These are phyloP conservation scores for Chiloscyllium plagiosum DNA, from an alignment of 2,113 vertebrate genomes.

Conservation along the genomic window DNA sequence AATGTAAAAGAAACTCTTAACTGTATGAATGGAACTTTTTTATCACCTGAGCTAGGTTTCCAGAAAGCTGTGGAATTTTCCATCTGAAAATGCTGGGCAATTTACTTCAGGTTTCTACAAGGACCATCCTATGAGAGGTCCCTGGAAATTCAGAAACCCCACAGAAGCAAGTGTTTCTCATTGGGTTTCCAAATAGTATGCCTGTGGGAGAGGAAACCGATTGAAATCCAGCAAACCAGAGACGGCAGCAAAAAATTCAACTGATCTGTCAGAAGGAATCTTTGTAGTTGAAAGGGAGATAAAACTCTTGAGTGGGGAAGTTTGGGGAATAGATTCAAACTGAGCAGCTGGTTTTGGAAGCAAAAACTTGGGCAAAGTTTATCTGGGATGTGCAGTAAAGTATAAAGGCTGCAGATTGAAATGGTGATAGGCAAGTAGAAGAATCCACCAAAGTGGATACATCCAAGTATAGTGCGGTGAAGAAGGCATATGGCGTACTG, in stretches of 20 bases:
- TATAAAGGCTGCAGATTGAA: neutral
- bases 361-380: neutral
- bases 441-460: neutral
- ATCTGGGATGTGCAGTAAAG: neutral
- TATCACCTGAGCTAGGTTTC: neutral
- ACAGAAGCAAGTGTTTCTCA: neutral
- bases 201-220: neutral
- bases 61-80: neutral
- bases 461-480: neutral
- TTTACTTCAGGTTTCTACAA: too few relatives aligned
- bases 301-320: neutral
- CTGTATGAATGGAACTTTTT: neutral
- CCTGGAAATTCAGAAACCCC: neutral
- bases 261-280: neutral
- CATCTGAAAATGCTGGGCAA: neutral
- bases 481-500: too few relatives aligned
- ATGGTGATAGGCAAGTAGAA: neutral
- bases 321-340: neutral
- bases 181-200: neutral
- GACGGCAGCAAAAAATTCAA: neutral
- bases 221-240: neutral
- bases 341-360: neutral
- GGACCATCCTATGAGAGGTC: neutral
- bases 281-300: neutral
- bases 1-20: neutral